Evolutionary conservation across 2,797 vertebrate genomes (phyloP), one percentile per base, ranked within the genome.

Genomic region (Neomorphus geoffroyi): DNA sequence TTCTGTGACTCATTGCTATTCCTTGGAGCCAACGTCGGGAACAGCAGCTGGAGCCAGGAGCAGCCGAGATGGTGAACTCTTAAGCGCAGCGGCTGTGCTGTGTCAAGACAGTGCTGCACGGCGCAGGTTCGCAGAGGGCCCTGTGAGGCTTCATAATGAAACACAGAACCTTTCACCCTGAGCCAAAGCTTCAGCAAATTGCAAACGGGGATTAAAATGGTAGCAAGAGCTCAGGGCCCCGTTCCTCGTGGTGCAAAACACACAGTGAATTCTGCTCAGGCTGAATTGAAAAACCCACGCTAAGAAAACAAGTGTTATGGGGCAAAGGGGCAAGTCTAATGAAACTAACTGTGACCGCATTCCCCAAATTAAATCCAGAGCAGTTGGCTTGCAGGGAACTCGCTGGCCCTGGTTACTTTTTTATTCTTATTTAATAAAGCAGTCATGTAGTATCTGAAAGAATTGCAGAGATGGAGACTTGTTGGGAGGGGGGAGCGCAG

Each of bases 161-260:
- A 90, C 65, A 65, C 75, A 93, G 85, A 90, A 86, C 92, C 92
- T 85, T 94, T 92, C 81, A 75, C 92, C 94, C 84, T 88, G 3
- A 45, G 92, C 93, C 94, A 87, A 94, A 96, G 95, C 94, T 85
- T 51, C 93, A 89, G 93, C 53, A 80, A 94, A 95, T 93, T 93
- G 45, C 87, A 91, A 82, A 48, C n/a, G 1, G 62, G 90, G 91
- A 94, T 97, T 94, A 94, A 96, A 96, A 83, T 6, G 32, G 72
- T 58, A 86, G 84, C 32, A 35, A 64, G 87, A 48, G 62, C 92
- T 84, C 48, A 39, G 87, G 90, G 96, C 82, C 54, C 65, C 23
- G 23, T 11, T 88, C 62, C 74, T 92, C 15, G 1, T n/a, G 64
- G 50, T 71, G 64, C 53, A 26, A 58, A 72, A 23, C 48, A 18